Conservation (phyloP, 2,888 invertebrate species). For the Pollenia angustigena region DNA sequence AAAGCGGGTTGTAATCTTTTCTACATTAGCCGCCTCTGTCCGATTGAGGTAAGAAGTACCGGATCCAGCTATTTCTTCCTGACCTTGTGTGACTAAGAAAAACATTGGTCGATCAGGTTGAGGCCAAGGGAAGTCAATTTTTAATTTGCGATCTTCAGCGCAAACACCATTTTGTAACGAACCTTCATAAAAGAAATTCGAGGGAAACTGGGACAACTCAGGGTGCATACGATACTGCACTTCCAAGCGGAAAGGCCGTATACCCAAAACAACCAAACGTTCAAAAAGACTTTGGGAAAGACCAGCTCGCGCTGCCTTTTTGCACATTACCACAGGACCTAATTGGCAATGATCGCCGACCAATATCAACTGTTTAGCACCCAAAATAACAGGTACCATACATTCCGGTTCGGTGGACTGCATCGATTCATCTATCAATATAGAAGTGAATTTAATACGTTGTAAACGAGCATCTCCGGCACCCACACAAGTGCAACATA, state of each 20-base stretch:
- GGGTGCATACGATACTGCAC: conserved; percentile 99
- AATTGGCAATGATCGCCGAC: conserved; percentile 99
- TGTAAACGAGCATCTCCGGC: conserved; percentile 98
- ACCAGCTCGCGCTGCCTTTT: conserved; percentile 98
- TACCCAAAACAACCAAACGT: conserved; percentile 97
- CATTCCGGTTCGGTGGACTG: conserved; percentile 99
- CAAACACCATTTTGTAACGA: conserved; percentile 99
- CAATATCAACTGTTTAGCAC: conserved; percentile 97
- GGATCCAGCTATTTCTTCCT: conserved; percentile 99
- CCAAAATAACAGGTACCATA: conserved; percentile 99
- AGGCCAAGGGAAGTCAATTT: conserved; percentile 99
- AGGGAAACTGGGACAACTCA: conserved; percentile 97
- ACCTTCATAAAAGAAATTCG: conserved; percentile 99
- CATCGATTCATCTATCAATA: conserved; percentile 98
- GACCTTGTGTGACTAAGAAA: conserved; percentile 98
- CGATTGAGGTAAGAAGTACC: conserved; percentile 99
- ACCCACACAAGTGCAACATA: conserved; percentile 99
- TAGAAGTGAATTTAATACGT: conserved; percentile 96
- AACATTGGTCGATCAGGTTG: conserved; percentile 98
- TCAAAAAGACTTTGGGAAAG: conserved; percentile 99
- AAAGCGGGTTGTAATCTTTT: conserved; percentile 98
- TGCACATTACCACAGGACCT: conserved; percentile 99
- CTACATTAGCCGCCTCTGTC: conserved; percentile 99
- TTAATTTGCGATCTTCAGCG: conserved; percentile 96
- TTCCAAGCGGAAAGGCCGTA: conserved; percentile 97